Percentiles rank a stretch among this genome's conserved stretches.
These are phyloP conservation scores for Peromyscus aztecus DNA, from an alignment of 2,797 vertebrate genomes.

Conservation along the genomic window DNA sequence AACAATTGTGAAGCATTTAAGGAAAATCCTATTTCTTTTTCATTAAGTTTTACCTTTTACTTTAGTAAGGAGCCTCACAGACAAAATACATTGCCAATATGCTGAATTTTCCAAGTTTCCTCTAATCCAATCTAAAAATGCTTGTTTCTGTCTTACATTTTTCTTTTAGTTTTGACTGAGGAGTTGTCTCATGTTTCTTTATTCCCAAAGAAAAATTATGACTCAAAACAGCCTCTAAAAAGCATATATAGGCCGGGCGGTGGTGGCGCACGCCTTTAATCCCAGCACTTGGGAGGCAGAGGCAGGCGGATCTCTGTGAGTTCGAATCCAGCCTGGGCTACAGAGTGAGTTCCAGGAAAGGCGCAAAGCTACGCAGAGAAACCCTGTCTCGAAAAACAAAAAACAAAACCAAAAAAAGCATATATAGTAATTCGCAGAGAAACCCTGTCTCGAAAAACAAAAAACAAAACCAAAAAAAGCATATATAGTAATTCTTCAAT, in stretches of 20 bases:
- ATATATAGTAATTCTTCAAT: conserved; percentile 66
- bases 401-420: too few relatives aligned
- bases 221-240: conserved; percentile 57
- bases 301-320: too few relatives aligned
- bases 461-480: too few relatives aligned
- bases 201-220: conserved; percentile 44
- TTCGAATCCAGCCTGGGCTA: too few relatives aligned
- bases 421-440: too few relatives aligned
- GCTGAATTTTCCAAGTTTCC: conserved; percentile 19
- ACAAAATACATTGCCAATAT: background rate
- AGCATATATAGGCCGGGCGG: conserved; percentile 53
- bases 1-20: conserved; percentile 2
- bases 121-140: conserved; percentile 55
- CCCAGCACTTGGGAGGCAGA: too few relatives aligned
- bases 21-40: conserved; percentile 1
- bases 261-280: too few relatives aligned
- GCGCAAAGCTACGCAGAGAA: too few relatives aligned
- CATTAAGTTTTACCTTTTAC: conserved; percentile 35
- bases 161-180: conserved; percentile 67
- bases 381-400: too few relatives aligned
- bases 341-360: too few relatives aligned
- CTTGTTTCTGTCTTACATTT: conserved; percentile 28
- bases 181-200: conserved; percentile 54
- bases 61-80: background rate
- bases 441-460: too few relatives aligned